These are phyloP conservation scores for Lasioglossum leucozonium DNA, from an alignment of 2,888 invertebrate genomes.

Conservation along the genomic window DNA sequence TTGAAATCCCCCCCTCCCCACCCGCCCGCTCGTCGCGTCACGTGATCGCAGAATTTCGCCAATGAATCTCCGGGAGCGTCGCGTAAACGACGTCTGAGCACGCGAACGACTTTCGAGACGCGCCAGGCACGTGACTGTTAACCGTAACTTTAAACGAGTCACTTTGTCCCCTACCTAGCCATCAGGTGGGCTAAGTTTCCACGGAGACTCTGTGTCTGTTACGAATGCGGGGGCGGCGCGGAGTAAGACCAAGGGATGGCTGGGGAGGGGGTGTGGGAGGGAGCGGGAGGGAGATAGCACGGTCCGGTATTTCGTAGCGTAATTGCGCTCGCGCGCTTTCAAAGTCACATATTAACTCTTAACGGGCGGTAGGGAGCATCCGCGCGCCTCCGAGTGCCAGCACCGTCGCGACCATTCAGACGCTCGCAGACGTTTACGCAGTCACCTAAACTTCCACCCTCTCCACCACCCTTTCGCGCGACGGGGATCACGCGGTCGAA, in stretches of 20 bases:
- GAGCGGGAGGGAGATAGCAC: background rate
- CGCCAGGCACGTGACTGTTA: conserved; percentile 69
- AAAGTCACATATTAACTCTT: conserved; percentile 59
- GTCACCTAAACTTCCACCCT: conserved; percentile 27
- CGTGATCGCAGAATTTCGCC: conserved; percentile 42
- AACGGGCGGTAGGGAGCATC: conserved; percentile 22
- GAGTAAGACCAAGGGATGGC: too few relatives aligned
- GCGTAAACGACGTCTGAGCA: conserved; percentile 54
- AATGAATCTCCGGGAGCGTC: conserved; percentile 33
- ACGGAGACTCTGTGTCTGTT: conserved; percentile 38
- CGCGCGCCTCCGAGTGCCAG: conserved; percentile 11
- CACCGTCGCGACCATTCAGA: conserved; percentile 16
- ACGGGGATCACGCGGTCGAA: background rate
- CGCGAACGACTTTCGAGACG: conserved; percentile 63
- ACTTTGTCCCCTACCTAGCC: conserved; percentile 56
- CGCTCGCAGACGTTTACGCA: conserved; percentile 7
- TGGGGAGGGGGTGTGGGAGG: too few relatives aligned
- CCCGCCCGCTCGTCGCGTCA: background rate
- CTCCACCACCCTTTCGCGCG: background rate
- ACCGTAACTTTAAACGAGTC: conserved; percentile 74
- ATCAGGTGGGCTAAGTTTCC: conserved; percentile 59
- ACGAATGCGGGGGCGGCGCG: conserved; percentile 32
- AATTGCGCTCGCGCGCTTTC: conserved; percentile 64
- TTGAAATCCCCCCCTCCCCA: background rate
- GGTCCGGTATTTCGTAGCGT: conserved; percentile 64